Evolutionary conservation across 2,113 vertebrate species (phyloP).

Genomic region (Tylochromis polylepis): DNA sequence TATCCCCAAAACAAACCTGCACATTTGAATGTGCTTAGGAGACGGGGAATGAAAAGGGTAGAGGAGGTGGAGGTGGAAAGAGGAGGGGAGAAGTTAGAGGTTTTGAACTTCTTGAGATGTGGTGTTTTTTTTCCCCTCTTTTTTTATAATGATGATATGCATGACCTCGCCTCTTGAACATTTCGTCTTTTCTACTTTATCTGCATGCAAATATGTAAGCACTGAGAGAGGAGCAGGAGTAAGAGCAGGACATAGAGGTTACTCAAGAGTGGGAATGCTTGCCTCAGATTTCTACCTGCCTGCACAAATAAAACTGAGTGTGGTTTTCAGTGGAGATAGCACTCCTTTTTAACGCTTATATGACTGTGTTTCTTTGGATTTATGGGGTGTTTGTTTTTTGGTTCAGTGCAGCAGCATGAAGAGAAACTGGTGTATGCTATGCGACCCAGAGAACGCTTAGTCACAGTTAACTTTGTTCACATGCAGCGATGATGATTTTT

Average conservation of each 20-base stretch:
- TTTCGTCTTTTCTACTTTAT: background rate
- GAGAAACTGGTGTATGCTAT: background rate
- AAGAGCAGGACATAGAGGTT: background rate
- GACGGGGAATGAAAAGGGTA: conserved; percentile 22
- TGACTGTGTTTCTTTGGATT: background rate
- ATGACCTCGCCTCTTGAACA: background rate
- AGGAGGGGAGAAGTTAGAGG: conserved; percentile 31
- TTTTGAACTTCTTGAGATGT: conserved; percentile 51
- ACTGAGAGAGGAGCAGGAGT: background rate
- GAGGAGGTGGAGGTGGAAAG: conserved; percentile 28
- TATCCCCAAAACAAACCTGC: conserved; percentile 80
- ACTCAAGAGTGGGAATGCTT: background rate
- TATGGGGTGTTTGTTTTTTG: background rate
- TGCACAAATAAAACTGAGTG: background rate
- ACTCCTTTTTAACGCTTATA: background rate
- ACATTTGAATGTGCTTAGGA: conserved; percentile 66
- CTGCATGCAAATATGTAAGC: conserved; percentile 32
- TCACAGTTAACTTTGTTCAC: background rate
- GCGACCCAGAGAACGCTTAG: background rate
- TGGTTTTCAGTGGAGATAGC: background rate
- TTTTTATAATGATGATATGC: conserved; percentile 59
- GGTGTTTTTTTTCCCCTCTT: background rate
- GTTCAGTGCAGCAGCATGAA: background rate
- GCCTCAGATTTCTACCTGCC: background rate
- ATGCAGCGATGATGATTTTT: background rate